Percentiles rank a stretch among this genome's conserved stretches.
Conservation (phyloP, 2,888 invertebrate genomes). For the Boloria euphrosyne region DNA sequence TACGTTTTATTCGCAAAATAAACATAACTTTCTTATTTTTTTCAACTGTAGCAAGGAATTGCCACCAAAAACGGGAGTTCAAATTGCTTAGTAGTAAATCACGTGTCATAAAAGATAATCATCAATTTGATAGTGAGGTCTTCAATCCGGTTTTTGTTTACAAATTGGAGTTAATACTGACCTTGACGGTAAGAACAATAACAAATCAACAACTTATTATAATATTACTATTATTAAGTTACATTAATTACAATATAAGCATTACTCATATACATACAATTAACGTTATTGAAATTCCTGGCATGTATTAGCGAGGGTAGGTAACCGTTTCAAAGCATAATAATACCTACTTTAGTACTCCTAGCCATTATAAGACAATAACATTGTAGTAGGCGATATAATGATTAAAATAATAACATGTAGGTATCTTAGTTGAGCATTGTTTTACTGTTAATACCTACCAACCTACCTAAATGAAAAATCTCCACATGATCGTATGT, state of each 20-base stretch:
- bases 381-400: constrained; percentile 20
- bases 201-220: constrained; percentile 30
- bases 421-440: not conserved
- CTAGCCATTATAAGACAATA: constrained; percentile 20
- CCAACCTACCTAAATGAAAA: constrained; percentile 1
- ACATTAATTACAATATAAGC: constrained; percentile 1
- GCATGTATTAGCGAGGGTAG: constrained; percentile 10
- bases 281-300: constrained; percentile 8
- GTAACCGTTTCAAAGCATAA: constrained; percentile 13
- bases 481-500: not conserved
- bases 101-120: constrained; percentile 59
- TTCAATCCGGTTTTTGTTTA: constrained; percentile 72
- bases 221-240: constrained; percentile 17
- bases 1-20: constrained; percentile 51
- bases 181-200: constrained; percentile 69
- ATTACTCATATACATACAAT: constrained; percentile 6
- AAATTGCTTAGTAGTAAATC: constrained; percentile 49
- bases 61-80: constrained; percentile 49
- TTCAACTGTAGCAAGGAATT: constrained; percentile 61
- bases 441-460: not conserved
- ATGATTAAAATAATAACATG: constrained; percentile 20
- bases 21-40: constrained; percentile 53
- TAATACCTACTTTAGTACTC: constrained; percentile 15
- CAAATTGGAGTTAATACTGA: constrained; percentile 60
- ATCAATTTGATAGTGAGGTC: constrained; percentile 66